These are phyloP conservation scores for Mesoligia furuncula DNA, from an alignment of 2,888 invertebrate genomes.

Conservation along the genomic window DNA sequence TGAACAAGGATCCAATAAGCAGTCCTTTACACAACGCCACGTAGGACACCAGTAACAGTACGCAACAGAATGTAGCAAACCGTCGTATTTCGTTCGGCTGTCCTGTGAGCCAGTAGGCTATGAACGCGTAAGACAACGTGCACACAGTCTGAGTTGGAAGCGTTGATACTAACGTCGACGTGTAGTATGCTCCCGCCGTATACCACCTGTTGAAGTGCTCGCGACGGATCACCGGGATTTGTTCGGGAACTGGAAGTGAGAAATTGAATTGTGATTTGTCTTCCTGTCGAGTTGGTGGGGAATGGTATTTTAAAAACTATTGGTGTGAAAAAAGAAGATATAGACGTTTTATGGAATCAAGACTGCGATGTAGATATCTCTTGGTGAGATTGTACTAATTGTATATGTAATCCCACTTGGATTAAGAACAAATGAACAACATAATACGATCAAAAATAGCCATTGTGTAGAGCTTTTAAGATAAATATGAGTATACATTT, in stretches of 20 bases:
- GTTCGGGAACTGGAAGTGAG: constrained; percentile 93
- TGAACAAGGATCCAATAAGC: constrained; percentile 95
- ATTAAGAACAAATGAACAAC: background rate
- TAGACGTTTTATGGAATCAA: background rate
- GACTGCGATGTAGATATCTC: background rate
- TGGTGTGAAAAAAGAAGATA: background rate
- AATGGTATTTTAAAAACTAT: constrained; percentile 5
- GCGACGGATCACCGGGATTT: constrained; percentile 94
- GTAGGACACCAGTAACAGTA: constrained; percentile 94
- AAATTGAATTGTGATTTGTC: constrained; percentile 28
- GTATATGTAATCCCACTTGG: background rate
- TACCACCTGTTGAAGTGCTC: constrained; percentile 98
- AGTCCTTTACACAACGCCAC: constrained; percentile 97
- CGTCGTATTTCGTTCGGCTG: constrained; percentile 95
- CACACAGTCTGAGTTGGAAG: constrained; percentile 95
- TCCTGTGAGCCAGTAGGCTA: constrained; percentile 96
- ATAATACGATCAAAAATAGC: background rate
- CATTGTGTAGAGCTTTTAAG: background rate
- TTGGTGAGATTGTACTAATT: background rate
- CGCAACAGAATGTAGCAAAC: constrained; percentile 93
- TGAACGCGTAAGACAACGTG: constrained; percentile 93
- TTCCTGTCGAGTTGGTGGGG: background rate
- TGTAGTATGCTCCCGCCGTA: constrained; percentile 95
- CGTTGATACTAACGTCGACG: constrained; percentile 94
- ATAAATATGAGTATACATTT: constrained; percentile 3